Conservation (phyloP, 1,140 invertebrate species). For the Caenorhabditis brenneri region DNA sequence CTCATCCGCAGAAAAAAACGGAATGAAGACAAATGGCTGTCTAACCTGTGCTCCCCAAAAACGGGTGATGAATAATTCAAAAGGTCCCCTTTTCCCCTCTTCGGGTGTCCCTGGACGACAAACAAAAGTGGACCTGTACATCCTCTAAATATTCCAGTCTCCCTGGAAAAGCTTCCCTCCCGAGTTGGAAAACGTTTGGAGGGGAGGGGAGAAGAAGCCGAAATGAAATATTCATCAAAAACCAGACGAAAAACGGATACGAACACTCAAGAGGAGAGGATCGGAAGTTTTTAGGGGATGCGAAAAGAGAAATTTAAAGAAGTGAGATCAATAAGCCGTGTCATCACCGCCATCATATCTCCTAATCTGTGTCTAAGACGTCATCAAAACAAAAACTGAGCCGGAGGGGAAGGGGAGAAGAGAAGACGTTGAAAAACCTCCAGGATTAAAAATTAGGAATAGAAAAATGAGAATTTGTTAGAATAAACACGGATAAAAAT, state of each 20-base stretch:
- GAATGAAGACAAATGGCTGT: not conserved
- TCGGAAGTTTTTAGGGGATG: not conserved
- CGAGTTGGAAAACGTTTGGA: too few species aligned
- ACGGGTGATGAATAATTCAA: constrained; percentile 4
- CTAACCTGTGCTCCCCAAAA: not conserved
- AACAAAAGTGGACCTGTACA: not conserved
- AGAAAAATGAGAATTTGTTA: too few species aligned
- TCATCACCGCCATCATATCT: not conserved
- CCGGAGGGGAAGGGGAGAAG: not conserved
- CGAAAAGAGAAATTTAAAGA: not conserved
- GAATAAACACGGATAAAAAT: too few species aligned
- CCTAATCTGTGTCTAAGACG: constrained; percentile 2
- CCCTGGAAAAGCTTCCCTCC: not conserved
- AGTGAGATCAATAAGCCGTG: constrained; percentile 13
- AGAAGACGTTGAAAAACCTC: not conserved
- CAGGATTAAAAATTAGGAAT: not conserved
- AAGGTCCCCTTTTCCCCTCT: too few species aligned
- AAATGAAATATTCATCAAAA: not conserved
- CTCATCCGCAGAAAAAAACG: not conserved
- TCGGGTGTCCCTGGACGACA: not conserved
- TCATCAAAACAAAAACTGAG: not conserved
- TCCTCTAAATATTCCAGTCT: not conserved
- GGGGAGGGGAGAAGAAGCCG: not conserved
- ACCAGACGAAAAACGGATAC: not conserved
- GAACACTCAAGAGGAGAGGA: not conserved